Evolutionary conservation across 2,888 invertebrate genomes (phyloP).

Genomic region (Parnassius apollo): DNA sequence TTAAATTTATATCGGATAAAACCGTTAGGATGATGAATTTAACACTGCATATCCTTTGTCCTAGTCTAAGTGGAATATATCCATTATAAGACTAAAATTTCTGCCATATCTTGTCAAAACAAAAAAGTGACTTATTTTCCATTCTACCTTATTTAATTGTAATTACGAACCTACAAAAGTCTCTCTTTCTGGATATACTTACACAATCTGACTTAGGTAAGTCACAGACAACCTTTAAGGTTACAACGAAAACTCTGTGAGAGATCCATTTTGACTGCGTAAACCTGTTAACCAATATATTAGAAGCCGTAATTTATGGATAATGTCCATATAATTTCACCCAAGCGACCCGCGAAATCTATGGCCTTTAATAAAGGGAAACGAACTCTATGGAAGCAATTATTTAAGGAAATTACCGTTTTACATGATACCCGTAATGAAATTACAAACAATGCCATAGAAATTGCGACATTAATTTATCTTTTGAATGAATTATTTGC

Average conservation of each 20-base stretch:
- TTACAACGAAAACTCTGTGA: slow-evolving; percentile 39
- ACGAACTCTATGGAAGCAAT: slow-evolving; percentile 69
- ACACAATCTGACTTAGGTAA: too few species aligned
- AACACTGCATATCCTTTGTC: too few species aligned
- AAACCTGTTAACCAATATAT: slow-evolving; percentile 66
- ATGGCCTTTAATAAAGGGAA: slow-evolving; percentile 77
- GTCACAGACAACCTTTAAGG: too few species aligned
- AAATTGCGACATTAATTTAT: slow-evolving; percentile 51
- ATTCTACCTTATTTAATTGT: too few species aligned
- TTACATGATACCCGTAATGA: slow-evolving; percentile 67
- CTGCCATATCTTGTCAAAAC: too few species aligned
- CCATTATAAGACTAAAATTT: too few species aligned
- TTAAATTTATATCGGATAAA: too few species aligned
- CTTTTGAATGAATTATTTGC: slow-evolving; percentile 42
- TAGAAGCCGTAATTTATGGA: slow-evolving; percentile 75
- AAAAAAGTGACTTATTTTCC: too few species aligned
- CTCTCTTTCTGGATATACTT: too few species aligned
- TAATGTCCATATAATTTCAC: slow-evolving; percentile 72
- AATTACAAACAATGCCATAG: slow-evolving; percentile 51
- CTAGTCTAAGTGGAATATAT: too few species aligned
- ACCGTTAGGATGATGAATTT: too few species aligned
- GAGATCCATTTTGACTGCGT: slow-evolving; percentile 42
- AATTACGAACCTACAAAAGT: too few species aligned
- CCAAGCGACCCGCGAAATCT: slow-evolving; percentile 68
- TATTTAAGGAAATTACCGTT: slow-evolving; percentile 73